These are phyloP conservation scores for Variabilichromis moorii DNA, from an alignment of 2,113 vertebrate genomes.

Conservation along the genomic window DNA sequence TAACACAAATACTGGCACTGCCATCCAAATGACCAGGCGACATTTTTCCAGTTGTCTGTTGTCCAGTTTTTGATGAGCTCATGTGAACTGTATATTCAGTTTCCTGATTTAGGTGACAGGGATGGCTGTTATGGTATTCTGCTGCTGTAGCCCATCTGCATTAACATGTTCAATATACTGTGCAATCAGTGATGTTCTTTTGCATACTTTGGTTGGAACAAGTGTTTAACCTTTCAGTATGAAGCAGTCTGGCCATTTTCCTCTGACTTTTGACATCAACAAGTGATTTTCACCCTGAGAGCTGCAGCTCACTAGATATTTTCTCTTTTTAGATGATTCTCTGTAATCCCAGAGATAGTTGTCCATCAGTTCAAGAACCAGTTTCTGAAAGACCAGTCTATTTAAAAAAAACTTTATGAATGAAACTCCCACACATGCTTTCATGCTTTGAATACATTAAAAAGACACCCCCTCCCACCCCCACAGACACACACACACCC, in stretches of 20 bases:
- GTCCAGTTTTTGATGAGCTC: background rate
- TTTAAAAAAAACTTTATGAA: background rate
- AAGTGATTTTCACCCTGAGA: background rate
- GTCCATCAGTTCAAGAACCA: background rate
- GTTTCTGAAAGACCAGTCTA: background rate
- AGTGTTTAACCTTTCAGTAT: background rate
- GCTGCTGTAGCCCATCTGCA: background rate
- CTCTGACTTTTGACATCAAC: background rate
- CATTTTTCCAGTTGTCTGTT: background rate
- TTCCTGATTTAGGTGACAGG: background rate
- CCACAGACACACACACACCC: no score
- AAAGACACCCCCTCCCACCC: no score
- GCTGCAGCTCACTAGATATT: background rate
- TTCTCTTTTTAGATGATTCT: background rate
- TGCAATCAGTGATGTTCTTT: background rate
- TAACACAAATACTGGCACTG: background rate
- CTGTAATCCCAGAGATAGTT: background rate
- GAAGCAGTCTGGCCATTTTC: background rate
- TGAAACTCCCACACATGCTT: no score
- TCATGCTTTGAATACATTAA: no score
- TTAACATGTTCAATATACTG: background rate
- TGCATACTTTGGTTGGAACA: background rate
- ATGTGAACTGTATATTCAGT: background rate
- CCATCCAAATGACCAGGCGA: accelerated
- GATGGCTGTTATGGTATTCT: background rate